These are phyloP conservation scores for Pyralis farinalis DNA, from an alignment of 2,888 invertebrate species.

Conservation along the genomic window DNA sequence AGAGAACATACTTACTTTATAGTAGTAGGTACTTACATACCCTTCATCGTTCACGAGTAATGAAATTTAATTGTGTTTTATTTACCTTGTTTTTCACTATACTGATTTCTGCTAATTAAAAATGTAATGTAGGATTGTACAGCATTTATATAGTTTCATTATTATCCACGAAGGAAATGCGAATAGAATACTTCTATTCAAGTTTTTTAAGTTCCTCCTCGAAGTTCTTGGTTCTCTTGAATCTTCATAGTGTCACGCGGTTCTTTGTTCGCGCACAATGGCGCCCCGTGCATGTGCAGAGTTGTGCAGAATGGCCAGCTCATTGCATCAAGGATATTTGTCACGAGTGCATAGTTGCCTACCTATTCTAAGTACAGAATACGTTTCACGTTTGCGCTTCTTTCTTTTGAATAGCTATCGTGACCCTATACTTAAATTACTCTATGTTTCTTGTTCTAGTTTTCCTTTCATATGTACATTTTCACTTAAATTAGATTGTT, in stretches of 20 bases:
- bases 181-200: constrained; percentile 62
- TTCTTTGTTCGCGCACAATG: constrained; percentile 69
- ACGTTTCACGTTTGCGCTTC: constrained; percentile 32
- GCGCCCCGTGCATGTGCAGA: constrained; percentile 57
- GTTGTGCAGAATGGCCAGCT: constrained; percentile 56
- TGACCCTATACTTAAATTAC: constrained; percentile 30
- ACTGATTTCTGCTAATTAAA: too few species aligned
- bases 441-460: constrained; percentile 28
- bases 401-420: constrained; percentile 32
- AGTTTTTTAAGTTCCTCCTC: constrained; percentile 65
- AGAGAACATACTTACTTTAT: too few species aligned
- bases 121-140: too few species aligned
- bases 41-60: too few species aligned
- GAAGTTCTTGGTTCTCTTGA: constrained; percentile 57
- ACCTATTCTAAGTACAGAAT: constrained; percentile 29
- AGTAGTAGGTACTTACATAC: too few species aligned
- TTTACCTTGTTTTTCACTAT: too few species aligned
- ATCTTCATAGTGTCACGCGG: constrained; percentile 55
- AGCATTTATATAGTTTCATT: constrained; percentile 33
- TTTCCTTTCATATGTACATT: too few species aligned
- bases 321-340: constrained; percentile 55
- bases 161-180: constrained; percentile 41
- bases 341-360: constrained; percentile 38
- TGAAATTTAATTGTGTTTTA: too few species aligned
- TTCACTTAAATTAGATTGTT: too few species aligned